A percentile compares a stretch with the other conserved stretches of the same genome.
Evolutionary conservation across 2,797 vertebrate species (phyloP).

Genomic region (Myotis findleyi): DNA sequence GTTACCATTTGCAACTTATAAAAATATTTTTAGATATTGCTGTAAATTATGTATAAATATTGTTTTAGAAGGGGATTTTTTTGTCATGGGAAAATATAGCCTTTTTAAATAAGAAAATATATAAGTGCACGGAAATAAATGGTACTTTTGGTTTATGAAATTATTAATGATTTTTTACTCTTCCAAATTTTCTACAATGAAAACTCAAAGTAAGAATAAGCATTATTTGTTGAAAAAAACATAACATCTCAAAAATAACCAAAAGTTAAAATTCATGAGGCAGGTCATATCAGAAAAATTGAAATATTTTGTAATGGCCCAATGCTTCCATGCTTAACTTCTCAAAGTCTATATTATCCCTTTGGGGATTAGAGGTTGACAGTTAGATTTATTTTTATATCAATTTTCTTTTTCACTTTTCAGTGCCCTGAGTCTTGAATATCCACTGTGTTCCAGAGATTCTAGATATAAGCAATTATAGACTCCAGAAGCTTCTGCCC

Average conservation of each 20-base stretch:
- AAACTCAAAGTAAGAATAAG: not conserved
- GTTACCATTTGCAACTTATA: slow-evolving; percentile 15
- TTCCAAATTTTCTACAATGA: slow-evolving; percentile 45
- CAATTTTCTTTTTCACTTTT: slow-evolving; percentile 55
- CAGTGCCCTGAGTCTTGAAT: not conserved
- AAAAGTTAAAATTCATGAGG: slow-evolving; percentile 40
- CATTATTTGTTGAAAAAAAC: not conserved
- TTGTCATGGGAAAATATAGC: not conserved
- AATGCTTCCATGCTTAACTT: slow-evolving; percentile 14
- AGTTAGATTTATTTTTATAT: slow-evolving; percentile 50
- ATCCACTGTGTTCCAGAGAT: not conserved
- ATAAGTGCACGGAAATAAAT: not conserved
- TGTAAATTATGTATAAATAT: slow-evolving; percentile 44
- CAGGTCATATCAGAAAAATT: slow-evolving; percentile 36
- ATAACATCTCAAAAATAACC: slow-evolving; percentile 17
- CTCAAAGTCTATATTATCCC: slow-evolving; percentile 22
- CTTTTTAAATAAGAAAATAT: slow-evolving; percentile 24
- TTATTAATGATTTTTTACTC: slow-evolving; percentile 40
- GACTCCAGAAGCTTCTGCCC: not conserved
- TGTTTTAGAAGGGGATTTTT: not conserved
- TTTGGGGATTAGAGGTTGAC: not conserved
- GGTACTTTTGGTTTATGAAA: slow-evolving; percentile 2
- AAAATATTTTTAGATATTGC: slow-evolving; percentile 27
- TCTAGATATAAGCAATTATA: not conserved
- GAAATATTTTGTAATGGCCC: slow-evolving; percentile 32